Evolutionary conservation across 1,140 invertebrate genomes (phyloP).

Genomic region (Zophobas atratus): DNA sequence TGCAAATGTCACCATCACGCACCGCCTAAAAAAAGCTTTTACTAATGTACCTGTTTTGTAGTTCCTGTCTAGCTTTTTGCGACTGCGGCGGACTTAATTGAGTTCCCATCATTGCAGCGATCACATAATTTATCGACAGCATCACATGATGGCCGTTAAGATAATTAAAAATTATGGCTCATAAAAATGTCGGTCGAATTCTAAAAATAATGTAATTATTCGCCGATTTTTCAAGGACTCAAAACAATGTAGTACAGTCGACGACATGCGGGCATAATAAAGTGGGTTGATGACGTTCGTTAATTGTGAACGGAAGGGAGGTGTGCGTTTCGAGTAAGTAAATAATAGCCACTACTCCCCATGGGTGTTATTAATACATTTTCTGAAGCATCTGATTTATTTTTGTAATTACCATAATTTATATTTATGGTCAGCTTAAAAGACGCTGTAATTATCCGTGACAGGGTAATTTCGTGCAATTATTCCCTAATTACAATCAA

Average conservation of each 20-base stretch:
- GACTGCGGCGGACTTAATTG: background rate
- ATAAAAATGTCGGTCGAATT: background rate
- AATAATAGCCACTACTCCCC: background rate
- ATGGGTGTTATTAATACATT: background rate
- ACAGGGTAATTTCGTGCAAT: conserved; percentile 14
- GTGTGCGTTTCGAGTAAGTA: background rate
- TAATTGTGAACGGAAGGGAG: background rate
- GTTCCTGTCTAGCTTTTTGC: background rate
- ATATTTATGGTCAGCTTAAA: conserved; percentile 7
- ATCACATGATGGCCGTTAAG: background rate
- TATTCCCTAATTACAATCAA: conserved; percentile 10
- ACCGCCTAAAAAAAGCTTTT: background rate
- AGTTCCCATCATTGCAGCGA: background rate
- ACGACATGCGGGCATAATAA: background rate
- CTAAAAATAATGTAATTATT: conserved; percentile 6
- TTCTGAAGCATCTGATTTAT: conserved; percentile 1
- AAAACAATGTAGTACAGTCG: background rate
- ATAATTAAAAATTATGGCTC: conserved; percentile 3
- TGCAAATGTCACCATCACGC: conserved; percentile 28
- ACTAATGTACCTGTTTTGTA: conserved; percentile 4
- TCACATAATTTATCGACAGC: background rate
- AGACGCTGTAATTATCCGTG: conserved; percentile 5
- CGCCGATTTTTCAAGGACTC: background rate
- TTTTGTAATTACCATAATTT: conserved; percentile 13
- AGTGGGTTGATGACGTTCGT: background rate